Conservation (phyloP, 2,888 invertebrate genomes). For the Parnassius mnemosyne region DNA sequence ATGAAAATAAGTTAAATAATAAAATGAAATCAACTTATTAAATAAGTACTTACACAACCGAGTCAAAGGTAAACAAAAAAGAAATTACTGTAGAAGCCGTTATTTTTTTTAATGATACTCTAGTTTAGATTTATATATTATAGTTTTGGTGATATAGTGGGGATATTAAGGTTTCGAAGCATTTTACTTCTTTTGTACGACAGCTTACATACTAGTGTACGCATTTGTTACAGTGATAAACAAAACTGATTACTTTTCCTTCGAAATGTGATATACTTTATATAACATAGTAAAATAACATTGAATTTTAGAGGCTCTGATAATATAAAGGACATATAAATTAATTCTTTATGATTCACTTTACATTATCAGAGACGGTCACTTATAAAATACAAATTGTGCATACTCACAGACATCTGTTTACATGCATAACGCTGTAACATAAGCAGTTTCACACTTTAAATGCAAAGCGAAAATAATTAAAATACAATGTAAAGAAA, state of each 20-base stretch:
- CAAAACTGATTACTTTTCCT: conserved; percentile 33
- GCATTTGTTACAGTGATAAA: conserved; percentile 44
- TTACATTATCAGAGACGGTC: conserved; percentile 59
- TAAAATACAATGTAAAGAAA: conserved; percentile 48
- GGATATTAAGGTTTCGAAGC: conserved; percentile 58
- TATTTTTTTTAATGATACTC: conserved; percentile 41
- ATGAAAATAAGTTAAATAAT: conserved; percentile 61
- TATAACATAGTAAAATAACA: conserved; percentile 41
- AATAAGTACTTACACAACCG: conserved; percentile 82
- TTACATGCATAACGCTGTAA: conserved; percentile 78
- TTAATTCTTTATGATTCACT: conserved; percentile 29
- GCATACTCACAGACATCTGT: conserved; percentile 77
- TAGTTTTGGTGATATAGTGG: conserved; percentile 72
- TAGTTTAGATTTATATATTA: conserved; percentile 47
- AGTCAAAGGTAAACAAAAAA: conserved; percentile 63
- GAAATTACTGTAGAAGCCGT: conserved; percentile 48
- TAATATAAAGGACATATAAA: conserved; percentile 43
- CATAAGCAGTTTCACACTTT: conserved; percentile 76
- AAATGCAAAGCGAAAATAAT: conserved; percentile 75
- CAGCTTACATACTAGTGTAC: conserved; percentile 63
- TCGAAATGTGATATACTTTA: conserved; percentile 35
- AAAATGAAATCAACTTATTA: conserved; percentile 63
- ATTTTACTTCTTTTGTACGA: conserved; percentile 48
- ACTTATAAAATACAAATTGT: conserved; percentile 71
- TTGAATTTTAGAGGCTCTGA: conserved; percentile 46